phyloP scores from a whole-genome alignment of 2,797 vertebrate genomes.

The Steatocranus sp. region DNA sequence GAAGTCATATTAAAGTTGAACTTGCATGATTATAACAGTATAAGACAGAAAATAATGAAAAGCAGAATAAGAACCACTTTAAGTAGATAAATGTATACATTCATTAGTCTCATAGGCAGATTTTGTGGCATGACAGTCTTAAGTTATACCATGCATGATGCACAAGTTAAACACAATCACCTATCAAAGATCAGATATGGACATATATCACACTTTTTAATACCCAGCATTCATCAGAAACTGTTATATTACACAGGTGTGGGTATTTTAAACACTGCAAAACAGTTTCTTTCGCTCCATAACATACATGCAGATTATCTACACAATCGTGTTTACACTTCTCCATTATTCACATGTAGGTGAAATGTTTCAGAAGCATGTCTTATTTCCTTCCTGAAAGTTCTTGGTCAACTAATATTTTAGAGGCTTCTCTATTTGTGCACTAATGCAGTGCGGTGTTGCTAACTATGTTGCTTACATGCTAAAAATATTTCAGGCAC shows the following conservation, averaged over 20 bases:
- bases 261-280: neutral
- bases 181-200: accelerated
- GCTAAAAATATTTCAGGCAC: neutral
- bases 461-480: neutral
- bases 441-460: neutral
- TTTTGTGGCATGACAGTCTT: neutral
- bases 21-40: accelerated
- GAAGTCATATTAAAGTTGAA: neutral
- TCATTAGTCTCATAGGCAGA: neutral
- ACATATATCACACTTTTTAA: neutral
- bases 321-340: neutral
- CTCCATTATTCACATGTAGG: neutral
- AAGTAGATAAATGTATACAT: neutral
- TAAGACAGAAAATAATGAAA: neutral
- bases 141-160: neutral
- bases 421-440: neutral
- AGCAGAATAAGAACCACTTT: neutral
- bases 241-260: neutral
- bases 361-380: neutral
- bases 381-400: accelerated
- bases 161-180: neutral
- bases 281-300: accelerated
- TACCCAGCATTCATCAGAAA: neutral
- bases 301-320: accelerated
- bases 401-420: neutral